Evolutionary conservation across 2,888 invertebrate species (phyloP).

Genomic region (Monochamus alternatus): DNA sequence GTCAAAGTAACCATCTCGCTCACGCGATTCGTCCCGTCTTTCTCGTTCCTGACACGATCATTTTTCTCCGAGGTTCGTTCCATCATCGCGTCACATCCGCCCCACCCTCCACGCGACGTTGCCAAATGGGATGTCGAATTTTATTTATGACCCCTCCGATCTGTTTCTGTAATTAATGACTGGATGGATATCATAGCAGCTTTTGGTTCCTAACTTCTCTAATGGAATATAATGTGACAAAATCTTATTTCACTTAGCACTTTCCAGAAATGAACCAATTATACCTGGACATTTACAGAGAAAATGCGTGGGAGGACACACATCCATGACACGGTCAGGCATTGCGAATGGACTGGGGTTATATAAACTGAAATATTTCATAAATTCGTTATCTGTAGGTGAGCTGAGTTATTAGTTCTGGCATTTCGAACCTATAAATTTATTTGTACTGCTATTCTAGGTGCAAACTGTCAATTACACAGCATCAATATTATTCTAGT

Average conservation of each 20-base stretch:
- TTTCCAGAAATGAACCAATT: not conserved
- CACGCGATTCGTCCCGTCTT: conserved; percentile 63
- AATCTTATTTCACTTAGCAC: conserved; percentile 26
- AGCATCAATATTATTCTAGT: no score
- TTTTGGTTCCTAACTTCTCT: conserved; percentile 50
- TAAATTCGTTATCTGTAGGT: not conserved
- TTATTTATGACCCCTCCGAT: conserved; percentile 72
- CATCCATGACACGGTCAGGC: not conserved
- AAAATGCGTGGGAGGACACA: not conserved
- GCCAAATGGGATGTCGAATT: conserved; percentile 73
- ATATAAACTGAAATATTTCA: not conserved
- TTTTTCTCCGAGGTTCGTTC: conserved; percentile 83
- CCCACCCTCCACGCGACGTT: conserved; percentile 75
- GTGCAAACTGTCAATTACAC: no score
- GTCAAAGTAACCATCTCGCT: conserved; percentile 78
- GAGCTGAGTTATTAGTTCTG: not conserved
- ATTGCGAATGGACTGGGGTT: not conserved
- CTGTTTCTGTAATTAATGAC: conserved; percentile 72
- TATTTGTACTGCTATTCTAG: no score
- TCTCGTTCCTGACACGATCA: conserved; percentile 75
- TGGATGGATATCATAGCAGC: conserved; percentile 69
- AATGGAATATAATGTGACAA: conserved; percentile 51
- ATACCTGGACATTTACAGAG: not conserved
- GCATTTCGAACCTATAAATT: not conserved
- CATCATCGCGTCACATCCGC: conserved; percentile 83